Conservation (phyloP, 2,113 vertebrate genomes). For the Neodon shergylaensis region DNA sequence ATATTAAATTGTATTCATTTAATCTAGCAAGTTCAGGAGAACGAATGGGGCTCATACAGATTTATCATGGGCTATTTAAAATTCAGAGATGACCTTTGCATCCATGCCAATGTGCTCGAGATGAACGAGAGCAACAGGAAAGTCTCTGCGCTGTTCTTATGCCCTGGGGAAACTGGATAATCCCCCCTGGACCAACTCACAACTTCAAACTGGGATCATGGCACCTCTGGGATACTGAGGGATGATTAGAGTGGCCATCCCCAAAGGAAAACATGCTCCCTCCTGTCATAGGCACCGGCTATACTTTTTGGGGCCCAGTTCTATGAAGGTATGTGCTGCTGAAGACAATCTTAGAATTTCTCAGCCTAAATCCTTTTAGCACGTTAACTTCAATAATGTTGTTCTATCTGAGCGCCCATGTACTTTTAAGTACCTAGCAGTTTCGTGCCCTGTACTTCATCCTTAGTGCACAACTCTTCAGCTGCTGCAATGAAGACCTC, state of each 20-base stretch:
- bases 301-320: background rate
- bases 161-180: background rate
- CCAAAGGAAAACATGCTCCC: no score
- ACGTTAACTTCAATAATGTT: background rate
- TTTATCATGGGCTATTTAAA: conserved; percentile 66
- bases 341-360: conserved; percentile 7
- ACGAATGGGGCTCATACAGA: conserved; percentile 61
- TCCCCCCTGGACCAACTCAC: conserved; percentile 1
- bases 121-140: conserved; percentile 62
- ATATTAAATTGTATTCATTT: conserved; percentile 72
- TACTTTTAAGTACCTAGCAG: background rate
- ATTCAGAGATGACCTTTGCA: conserved; percentile 73
- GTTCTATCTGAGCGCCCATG: background rate
- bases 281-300: background rate
- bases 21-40: conserved; percentile 71
- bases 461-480: background rate
- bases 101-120: conserved; percentile 45
- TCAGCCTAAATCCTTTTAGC: background rate
- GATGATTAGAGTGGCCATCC: background rate
- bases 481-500: background rate
- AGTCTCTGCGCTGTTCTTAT: conserved; percentile 6
- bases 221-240: background rate
- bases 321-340: background rate
- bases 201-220: background rate
- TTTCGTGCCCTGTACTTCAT: background rate